These are phyloP conservation scores for Sinocyclocheilus anophthalmus DNA, from an alignment of 2,113 vertebrate species.

Conservation along the genomic window DNA sequence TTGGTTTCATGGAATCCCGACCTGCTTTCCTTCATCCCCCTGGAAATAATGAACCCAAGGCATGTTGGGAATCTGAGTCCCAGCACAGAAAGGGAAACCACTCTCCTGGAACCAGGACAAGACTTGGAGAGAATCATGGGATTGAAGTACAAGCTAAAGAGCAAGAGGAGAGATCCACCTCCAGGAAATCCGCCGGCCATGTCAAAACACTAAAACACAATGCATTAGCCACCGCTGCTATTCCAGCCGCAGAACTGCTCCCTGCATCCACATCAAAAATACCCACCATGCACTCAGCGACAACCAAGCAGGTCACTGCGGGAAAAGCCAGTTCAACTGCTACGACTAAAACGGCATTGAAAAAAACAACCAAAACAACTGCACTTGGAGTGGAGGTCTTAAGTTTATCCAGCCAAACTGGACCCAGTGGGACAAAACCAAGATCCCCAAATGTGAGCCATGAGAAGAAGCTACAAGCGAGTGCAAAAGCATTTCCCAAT, in stretches of 20 bases:
- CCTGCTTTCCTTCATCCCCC: conserved; percentile 3
- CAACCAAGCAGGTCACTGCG: not conserved
- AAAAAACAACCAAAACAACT: not conserved
- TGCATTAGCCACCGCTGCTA: not conserved
- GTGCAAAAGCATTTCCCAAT: conserved; percentile 23
- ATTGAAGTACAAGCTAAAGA: not conserved
- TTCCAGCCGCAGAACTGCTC: not conserved
- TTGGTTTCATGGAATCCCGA: conserved; percentile 18
- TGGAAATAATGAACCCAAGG: conserved; percentile 27
- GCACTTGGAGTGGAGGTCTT: not conserved
- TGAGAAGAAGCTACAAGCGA: not conserved
- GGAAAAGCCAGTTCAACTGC: not conserved
- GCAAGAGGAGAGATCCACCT: not conserved
- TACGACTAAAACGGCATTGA: not conserved
- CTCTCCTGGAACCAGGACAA: conserved; percentile 34
- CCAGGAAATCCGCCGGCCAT: not conserved
- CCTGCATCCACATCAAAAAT: not conserved
- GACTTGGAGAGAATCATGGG: conserved; percentile 9
- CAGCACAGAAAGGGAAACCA: conserved; percentile 28
- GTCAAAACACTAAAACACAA: conserved; percentile 14
- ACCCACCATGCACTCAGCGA: not conserved
- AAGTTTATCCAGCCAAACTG: not conserved
- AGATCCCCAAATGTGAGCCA: conserved; percentile 52
- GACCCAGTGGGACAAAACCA: conserved; percentile 10
- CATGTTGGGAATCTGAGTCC: conserved; percentile 52